These are phyloP conservation scores for Hoplostethus mediterraneus DNA, from an alignment of 2,797 vertebrate genomes.

Conservation along the genomic window DNA sequence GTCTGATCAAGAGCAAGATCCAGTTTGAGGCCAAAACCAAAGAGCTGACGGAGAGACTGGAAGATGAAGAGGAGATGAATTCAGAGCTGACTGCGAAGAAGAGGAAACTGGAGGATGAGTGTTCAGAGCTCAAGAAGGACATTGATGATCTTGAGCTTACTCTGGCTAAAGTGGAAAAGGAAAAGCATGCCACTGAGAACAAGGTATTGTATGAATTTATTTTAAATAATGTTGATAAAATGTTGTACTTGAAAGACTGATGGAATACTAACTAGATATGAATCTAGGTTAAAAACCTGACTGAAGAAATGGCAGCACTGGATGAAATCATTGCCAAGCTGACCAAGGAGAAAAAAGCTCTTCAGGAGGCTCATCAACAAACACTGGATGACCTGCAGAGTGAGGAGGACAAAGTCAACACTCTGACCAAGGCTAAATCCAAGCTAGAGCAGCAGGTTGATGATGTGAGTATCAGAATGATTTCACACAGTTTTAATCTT, in stretches of 20 bases:
- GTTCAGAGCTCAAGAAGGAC: conserved; percentile 91
- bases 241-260: not conserved
- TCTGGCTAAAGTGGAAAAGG: conserved; percentile 92
- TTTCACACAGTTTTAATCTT: too few species aligned
- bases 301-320: conserved; percentile 90
- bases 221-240: too few species aligned
- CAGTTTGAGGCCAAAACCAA: conserved; percentile 92
- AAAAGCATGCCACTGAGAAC: conserved; percentile 93
- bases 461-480: conserved; percentile 76
- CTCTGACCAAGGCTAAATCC: conserved; percentile 87
- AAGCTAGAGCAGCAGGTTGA: conserved; percentile 91
- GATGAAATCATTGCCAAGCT: conserved; percentile 90
- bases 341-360: conserved; percentile 91
- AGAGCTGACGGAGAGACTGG: conserved; percentile 84
- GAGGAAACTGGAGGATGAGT: conserved; percentile 90
- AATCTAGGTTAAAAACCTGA: conserved; percentile 92
- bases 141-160: conserved; percentile 92
- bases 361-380: conserved; percentile 91
- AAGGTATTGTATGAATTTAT: conserved; percentile 80
- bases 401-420: conserved; percentile 92
- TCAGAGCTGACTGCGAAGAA: conserved; percentile 88
- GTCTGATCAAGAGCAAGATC: conserved; percentile 94
- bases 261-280: too few species aligned
- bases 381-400: conserved; percentile 89
- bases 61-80: conserved; percentile 89